A percentile compares a stretch with the other conserved stretches of the same genome.
These are phyloP conservation scores for Acanthornis magna DNA, from an alignment of 2,797 vertebrate genomes.

Conservation along the genomic window DNA sequence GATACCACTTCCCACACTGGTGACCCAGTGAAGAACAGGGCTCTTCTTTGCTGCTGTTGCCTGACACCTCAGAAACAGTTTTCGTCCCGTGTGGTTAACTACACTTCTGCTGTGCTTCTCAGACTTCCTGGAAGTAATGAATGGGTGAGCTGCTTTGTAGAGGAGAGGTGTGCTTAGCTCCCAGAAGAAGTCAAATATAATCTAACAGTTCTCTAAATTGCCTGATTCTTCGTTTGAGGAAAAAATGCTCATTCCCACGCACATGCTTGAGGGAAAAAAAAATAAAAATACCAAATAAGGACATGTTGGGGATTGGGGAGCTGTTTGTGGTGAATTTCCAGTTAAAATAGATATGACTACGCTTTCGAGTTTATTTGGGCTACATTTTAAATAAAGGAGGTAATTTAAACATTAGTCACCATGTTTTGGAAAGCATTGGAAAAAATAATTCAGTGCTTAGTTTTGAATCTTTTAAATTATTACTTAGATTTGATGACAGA, in stretches of 20 bases:
- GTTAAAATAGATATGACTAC: not conserved
- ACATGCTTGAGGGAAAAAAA: not conserved
- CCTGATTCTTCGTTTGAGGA: not conserved
- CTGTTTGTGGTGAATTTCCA: not conserved
- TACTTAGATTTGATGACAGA: not conserved
- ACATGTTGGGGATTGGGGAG: not conserved
- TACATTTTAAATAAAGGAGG: not conserved
- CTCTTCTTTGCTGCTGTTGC: not conserved
- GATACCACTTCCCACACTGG: rapidly evolving
- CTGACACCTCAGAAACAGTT: not conserved
- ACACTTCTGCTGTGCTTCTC: rapidly evolving
- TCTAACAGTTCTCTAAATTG: not conserved
- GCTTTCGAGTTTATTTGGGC: not conserved
- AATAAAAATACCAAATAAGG: not conserved
- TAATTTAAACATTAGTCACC: slow-evolving; percentile 31
- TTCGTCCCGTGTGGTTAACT: not conserved
- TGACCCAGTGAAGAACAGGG: not conserved
- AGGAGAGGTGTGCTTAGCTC: not conserved
- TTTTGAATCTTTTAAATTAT: not conserved
- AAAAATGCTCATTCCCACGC: not conserved
- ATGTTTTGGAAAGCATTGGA: not conserved
- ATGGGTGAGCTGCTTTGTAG: not conserved
- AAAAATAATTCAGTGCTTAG: not conserved
- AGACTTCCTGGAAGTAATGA: not conserved
- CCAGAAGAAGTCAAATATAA: not conserved